Evolutionary conservation across 2,888 invertebrate species (phyloP).

Genomic region (Dione juno): DNA sequence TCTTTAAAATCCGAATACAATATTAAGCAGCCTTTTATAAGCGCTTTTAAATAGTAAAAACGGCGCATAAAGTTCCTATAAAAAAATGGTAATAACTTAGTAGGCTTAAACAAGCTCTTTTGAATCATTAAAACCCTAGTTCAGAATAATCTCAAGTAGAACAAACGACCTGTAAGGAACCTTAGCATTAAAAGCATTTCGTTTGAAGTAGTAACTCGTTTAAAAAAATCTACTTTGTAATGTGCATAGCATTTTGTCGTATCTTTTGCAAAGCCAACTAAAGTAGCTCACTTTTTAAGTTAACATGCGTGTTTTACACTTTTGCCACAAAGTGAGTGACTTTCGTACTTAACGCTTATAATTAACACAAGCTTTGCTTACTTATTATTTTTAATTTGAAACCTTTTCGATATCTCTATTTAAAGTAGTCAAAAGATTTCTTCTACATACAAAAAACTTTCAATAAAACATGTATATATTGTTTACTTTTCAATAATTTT

Average conservation of each 20-base stretch:
- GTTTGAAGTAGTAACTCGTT: conserved; percentile 35
- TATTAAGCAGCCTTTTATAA: conserved; percentile 22
- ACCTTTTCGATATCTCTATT: not conserved
- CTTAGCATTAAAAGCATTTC: conserved; percentile 36
- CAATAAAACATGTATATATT: no score
- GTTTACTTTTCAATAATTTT: no score
- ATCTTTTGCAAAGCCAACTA: conserved; percentile 25
- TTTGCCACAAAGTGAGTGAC: conserved; percentile 27
- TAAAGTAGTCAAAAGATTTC: not conserved
- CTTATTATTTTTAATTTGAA: conserved; percentile 17
- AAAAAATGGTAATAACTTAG: conserved; percentile 41
- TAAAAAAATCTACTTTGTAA: conserved; percentile 36
- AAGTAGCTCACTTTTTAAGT: conserved; percentile 30
- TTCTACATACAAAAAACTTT: not conserved
- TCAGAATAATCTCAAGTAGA: conserved; percentile 42
- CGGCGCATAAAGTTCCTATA: conserved; percentile 31
- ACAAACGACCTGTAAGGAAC: conserved; percentile 42
- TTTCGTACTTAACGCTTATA: conserved; percentile 29
- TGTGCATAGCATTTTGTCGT: conserved; percentile 30
- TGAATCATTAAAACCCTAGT: conserved; percentile 42
- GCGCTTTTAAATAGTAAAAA: conserved; percentile 36
- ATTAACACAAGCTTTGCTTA: conserved; percentile 25
- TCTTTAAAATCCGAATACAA: conserved; percentile 17
- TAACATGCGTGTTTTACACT: conserved; percentile 30
- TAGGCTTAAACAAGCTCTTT: conserved; percentile 44